These are phyloP conservation scores for Neofelis nebulosa DNA, from an alignment of 2,113 vertebrate species.

Conservation along the genomic window DNA sequence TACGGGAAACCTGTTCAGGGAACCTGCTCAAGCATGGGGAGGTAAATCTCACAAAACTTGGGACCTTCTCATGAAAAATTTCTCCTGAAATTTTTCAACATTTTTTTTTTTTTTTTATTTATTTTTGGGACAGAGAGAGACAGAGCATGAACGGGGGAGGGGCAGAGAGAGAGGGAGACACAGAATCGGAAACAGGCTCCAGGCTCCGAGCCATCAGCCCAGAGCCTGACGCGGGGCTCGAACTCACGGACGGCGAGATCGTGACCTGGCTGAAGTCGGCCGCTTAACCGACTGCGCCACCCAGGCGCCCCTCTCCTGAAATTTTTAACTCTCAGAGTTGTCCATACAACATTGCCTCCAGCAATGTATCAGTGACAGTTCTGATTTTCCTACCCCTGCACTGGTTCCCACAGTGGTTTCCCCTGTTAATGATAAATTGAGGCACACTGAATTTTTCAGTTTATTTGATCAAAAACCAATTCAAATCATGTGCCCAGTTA, in stretches of 20 bases:
- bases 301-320: too few relatives aligned
- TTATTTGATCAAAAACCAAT: background rate
- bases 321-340: background rate
- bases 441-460: background rate
- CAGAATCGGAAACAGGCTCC: too few relatives aligned
- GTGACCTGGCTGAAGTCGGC: too few relatives aligned
- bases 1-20: background rate
- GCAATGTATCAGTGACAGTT: background rate
- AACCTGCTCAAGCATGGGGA: background rate
- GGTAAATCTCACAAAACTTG: background rate
- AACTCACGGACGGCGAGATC: too few relatives aligned
- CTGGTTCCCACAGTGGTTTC: background rate
- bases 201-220: too few relatives aligned
- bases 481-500: background rate
- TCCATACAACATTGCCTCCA: background rate
- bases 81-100: background rate
- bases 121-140: too few relatives aligned
- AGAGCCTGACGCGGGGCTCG: too few relatives aligned
- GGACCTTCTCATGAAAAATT: background rate
- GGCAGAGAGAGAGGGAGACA: too few relatives aligned
- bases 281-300: too few relatives aligned
- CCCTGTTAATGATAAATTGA: background rate
- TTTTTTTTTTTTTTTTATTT: too few relatives aligned
- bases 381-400: background rate
- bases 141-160: too few relatives aligned